Evolutionary conservation across 2,797 vertebrate genomes (phyloP).

Genomic region (Hydrocynus forskahlii): DNA sequence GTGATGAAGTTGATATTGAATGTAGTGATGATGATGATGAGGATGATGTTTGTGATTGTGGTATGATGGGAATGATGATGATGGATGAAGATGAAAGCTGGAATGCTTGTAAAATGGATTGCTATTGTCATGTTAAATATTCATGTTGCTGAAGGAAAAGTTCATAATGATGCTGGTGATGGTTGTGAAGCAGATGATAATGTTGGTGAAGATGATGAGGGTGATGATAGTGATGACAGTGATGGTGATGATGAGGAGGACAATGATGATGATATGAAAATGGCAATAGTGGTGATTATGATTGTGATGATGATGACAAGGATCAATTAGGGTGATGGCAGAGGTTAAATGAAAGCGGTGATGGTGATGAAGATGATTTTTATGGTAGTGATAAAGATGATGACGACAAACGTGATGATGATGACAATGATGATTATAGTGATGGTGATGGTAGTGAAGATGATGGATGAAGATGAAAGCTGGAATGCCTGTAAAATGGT

Average conservation of each 20-base stretch:
- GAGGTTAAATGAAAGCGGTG: neutral
- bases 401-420: neutral
- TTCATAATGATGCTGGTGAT: no score
- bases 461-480: conserved; percentile 22
- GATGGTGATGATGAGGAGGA: neutral
- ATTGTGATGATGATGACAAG: neutral
- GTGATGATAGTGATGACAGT: neutral
- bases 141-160: no score
- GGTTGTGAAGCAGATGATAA: no score
- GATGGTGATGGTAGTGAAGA: conserved; percentile 17
- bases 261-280: neutral
- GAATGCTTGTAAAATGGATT: no score
- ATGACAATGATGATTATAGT: neutral
- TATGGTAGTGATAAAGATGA: neutral
- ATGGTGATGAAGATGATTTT: neutral
- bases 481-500: conserved; percentile 59
- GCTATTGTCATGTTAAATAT: no score
- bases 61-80: no score
- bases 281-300: neutral
- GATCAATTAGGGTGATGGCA: neutral
- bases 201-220: neutral
- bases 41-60: no score
- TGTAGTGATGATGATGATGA: no score
- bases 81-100: no score
- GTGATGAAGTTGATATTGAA: no score